These are phyloP conservation scores for Muschampia plurimacula DNA, from an alignment of 2,888 invertebrate genomes.

Conservation along the genomic window DNA sequence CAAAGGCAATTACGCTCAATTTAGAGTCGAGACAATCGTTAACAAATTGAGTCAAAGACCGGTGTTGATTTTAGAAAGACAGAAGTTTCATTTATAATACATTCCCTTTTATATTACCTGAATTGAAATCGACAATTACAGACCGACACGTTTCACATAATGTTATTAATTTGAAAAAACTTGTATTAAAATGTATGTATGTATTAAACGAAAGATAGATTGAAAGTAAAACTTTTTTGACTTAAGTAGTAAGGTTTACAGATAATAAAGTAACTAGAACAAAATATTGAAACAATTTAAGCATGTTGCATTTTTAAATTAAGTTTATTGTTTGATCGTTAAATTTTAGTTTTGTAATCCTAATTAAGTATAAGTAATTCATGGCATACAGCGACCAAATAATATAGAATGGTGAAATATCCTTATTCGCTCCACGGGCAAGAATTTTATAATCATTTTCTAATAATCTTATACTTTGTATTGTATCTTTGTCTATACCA, in stretches of 20 bases:
- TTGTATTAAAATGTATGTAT: too few relatives aligned
- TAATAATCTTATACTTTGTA: neutral
- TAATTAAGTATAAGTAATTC: conserved; percentile 39
- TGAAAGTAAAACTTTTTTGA: neutral
- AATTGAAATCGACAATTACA: neutral
- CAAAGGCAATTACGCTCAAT: conserved; percentile 10
- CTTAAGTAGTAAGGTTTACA: neutral
- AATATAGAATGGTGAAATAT: conserved; percentile 49
- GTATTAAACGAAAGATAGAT: neutral
- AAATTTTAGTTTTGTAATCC: conserved; percentile 1
- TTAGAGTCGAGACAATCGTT: conserved; percentile 17
- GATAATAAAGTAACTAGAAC: neutral
- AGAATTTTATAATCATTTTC: neutral
- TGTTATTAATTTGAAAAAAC: too few relatives aligned
- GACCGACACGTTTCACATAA: too few relatives aligned
- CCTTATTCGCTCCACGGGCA: neutral
- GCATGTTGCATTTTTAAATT: neutral
- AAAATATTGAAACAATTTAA: neutral
- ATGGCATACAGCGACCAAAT: conserved; percentile 77
- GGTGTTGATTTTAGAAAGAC: neutral
- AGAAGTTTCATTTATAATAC: neutral
- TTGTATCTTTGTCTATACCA: too few relatives aligned
- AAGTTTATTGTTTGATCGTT: conserved; percentile 4
- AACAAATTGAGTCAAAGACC: conserved; percentile 4
- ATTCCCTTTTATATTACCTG: neutral